These are phyloP conservation scores for Girardia tigrina DNA, from an alignment of 2,888 invertebrate genomes.

Conservation along the genomic window DNA sequence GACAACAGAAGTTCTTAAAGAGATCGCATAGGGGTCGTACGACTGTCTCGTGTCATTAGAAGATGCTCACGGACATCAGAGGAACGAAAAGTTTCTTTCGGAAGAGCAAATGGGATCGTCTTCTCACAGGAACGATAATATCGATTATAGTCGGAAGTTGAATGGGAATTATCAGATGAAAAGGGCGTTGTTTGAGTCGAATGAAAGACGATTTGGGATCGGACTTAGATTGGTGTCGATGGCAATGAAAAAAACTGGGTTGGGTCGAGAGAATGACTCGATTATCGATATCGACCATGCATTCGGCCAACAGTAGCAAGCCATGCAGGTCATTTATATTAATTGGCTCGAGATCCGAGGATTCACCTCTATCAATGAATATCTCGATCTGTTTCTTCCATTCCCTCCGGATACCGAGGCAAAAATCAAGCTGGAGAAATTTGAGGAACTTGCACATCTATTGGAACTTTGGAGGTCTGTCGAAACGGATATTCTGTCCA, in stretches of 20 bases:
- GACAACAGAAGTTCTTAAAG: not conserved
- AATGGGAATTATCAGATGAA: not conserved
- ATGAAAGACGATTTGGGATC: constrained; percentile 7
- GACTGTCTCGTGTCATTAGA: not conserved
- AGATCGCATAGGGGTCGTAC: not conserved
- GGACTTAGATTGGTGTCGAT: too few species aligned
- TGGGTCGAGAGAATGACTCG: not conserved
- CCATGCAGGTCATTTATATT: not conserved
- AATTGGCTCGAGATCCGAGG: not conserved
- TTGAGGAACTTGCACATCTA: not conserved
- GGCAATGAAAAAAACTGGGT: not conserved
- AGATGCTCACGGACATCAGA: not conserved
- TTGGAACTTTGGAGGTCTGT: not conserved
- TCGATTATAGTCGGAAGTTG: not conserved
- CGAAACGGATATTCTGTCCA: not conserved
- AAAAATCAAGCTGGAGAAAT: not conserved
- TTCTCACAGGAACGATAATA: not conserved
- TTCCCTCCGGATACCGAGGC: not conserved
- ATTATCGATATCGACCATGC: not conserved
- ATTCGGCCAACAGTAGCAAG: not conserved
- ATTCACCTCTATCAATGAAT: not conserved
- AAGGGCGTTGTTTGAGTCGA: not conserved
- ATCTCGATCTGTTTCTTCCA: not conserved
- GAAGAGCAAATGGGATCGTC: not conserved
- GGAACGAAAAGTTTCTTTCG: not conserved